Evolutionary conservation across 2,888 invertebrate genomes (phyloP), one percentile per base, ranked within the genome.

Genomic region (Cartodere bifasciata): DNA sequence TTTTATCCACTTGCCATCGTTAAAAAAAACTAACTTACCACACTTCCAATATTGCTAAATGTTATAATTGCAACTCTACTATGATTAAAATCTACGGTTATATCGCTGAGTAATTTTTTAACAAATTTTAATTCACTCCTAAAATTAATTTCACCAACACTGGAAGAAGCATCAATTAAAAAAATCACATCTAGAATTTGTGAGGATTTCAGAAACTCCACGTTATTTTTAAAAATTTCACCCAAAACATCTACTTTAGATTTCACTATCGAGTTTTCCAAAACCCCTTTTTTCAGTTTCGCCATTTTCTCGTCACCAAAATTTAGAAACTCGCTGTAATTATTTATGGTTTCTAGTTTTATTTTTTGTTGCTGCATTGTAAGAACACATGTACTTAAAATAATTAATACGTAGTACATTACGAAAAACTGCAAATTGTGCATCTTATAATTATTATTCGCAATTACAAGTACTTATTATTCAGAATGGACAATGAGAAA

Each of bases 81-180:
- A 21, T 72, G 65, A 44, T 70, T 65, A 26, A 63, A 64, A 41
- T 73, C 72, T 12, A 78, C 73, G 1, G 70, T 70, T 40, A 78
- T 72, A 47, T 73, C 72, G 16, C 75, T 70, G 23, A 79, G 49
- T 4, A 78, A 53, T 49, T 72, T 76, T 47, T 69, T 67, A 22
- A 77, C 75, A 50, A 78, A 77, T 47, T 69, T 71, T 28, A 78
- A 52, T 50, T 78, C 78, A 49, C 72, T 73, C 37, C 60, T 58
- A 50, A 78, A 79, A 53, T 79, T 75, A 12, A 62, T 55, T 38
- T 64, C 62, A 1, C 77, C 78, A 2, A 79, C 73, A 41, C 75
- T 75, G 0, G 72, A 72, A n/a, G 77, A 77, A 9, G 72, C 69
- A 46, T 79, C 79, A 25, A 79, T 70, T 25, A 78, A 56, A 50